phyloP scores from a whole-genome alignment of 2,797 vertebrate species.

The Urophycis tenuis region DNA sequence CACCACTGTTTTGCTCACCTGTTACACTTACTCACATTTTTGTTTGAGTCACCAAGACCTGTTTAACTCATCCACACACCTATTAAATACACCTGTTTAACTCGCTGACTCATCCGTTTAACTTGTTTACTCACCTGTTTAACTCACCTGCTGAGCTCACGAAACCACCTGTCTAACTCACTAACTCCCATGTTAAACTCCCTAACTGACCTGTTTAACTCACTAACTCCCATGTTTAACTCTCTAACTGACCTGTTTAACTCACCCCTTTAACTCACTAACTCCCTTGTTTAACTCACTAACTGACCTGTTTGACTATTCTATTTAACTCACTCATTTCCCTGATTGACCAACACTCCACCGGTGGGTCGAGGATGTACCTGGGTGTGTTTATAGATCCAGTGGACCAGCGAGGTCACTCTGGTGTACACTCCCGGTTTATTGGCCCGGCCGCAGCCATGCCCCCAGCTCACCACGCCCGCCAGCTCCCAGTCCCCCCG shows the following conservation, averaged over 20 bases:
- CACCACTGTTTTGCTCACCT: too few species aligned
- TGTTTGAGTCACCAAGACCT: too few species aligned
- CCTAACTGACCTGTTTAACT: neutral
- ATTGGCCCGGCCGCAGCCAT: slow-evolving; percentile 65
- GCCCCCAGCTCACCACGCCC: slow-evolving; percentile 74
- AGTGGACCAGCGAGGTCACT: slow-evolving; percentile 59
- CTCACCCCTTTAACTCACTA: neutral
- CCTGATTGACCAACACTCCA: neutral
- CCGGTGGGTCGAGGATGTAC: slow-evolving; percentile 23
- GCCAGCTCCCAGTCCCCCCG: slow-evolving; percentile 66
- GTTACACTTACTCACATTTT: too few species aligned
- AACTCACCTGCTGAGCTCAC: too few species aligned
- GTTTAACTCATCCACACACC: too few species aligned
- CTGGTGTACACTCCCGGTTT: slow-evolving; percentile 73
- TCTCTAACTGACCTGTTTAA: neutral
- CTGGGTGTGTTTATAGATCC: slow-evolving; percentile 53
- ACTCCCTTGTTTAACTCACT: neutral
- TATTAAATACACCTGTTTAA: too few species aligned
- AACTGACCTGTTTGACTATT: neutral
- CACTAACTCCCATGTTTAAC: neutral
- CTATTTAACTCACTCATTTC: neutral
- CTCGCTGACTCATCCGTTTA: too few species aligned
- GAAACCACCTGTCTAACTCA: neutral
- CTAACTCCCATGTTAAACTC: neutral
- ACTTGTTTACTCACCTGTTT: neutral